Evolutionary conservation across 2,888 invertebrate species (phyloP).

Genomic region (Pristionchus japonicus): DNA sequence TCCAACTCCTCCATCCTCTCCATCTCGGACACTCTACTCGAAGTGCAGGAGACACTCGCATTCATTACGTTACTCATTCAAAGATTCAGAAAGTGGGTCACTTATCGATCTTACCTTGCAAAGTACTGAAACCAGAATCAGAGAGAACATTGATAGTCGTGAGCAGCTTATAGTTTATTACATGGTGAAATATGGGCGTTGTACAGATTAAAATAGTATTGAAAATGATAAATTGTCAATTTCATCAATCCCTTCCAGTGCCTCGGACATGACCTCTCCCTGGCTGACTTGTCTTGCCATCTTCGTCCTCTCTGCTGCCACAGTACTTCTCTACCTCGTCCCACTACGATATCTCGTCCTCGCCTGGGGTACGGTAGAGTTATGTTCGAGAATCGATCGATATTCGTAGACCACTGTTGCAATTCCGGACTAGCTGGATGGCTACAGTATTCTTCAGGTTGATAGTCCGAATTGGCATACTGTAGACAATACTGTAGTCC

Average conservation of each 20-base stretch:
- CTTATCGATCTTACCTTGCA: not conserved
- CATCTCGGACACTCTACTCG: constrained; percentile 96
- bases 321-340: constrained; percentile 88
- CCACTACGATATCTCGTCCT: constrained; percentile 91
- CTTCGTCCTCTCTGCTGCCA: constrained; percentile 83
- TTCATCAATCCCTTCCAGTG: too few species aligned
- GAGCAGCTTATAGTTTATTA: too few species aligned
- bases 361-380: constrained; percentile 84
- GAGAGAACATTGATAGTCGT: too few species aligned
- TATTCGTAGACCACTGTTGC: too few species aligned
- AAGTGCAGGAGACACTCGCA: constrained; percentile 95
- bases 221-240: not conserved
- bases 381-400: not conserved
- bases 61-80: constrained; percentile 94
- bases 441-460: too few species aligned
- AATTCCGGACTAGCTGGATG: too few species aligned
- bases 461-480: too few species aligned
- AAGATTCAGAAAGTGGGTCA: constrained; percentile 88
- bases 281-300: constrained; percentile 94
- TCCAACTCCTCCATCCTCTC: constrained; percentile 84
- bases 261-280: constrained; percentile 96
- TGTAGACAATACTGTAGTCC: too few species aligned
- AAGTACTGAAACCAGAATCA: too few species aligned
- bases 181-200: too few species aligned
- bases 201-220: too few species aligned